Evolutionary conservation across 2,797 vertebrate genomes (phyloP).

Genomic region (Linurgus olivaceus): DNA sequence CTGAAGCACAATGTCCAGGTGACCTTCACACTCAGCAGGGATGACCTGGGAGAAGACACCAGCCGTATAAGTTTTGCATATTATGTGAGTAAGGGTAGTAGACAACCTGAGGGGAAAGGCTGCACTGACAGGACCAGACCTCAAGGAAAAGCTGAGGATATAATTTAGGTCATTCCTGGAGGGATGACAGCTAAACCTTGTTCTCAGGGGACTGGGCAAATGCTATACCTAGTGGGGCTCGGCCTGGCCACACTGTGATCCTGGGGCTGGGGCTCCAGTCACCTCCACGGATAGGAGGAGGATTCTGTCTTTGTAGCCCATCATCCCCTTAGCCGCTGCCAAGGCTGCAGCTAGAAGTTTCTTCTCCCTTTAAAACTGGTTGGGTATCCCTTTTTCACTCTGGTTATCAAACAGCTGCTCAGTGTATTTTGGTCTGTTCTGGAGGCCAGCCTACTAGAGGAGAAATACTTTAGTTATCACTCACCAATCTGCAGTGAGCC

Average conservation of each 20-base stretch:
- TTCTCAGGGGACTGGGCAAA: not conserved
- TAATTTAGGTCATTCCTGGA: not conserved
- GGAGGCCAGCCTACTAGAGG: not conserved
- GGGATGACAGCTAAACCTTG: not conserved
- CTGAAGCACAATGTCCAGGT: constrained; percentile 49
- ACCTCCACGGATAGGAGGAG: not conserved
- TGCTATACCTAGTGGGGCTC: not conserved
- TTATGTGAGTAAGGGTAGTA: constrained; percentile 52
- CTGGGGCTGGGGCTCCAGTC: not conserved
- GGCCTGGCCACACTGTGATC: not conserved
- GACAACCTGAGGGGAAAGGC: not conserved
- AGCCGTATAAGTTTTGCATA: constrained; percentile 52
- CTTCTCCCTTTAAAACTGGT: not conserved
- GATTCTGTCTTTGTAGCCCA: not conserved
- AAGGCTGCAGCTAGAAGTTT: not conserved
- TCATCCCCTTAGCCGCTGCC: not conserved
- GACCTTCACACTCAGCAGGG: constrained; percentile 35
- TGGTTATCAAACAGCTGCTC: not conserved
- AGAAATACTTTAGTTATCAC: not conserved
- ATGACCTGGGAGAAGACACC: constrained; percentile 45
- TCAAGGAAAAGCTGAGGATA: not conserved
- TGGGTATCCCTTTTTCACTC: not conserved
- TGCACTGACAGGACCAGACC: not conserved
- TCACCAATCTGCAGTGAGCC: not conserved
- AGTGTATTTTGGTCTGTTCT: not conserved